Percentiles rank a stretch among this genome's conserved stretches.
Evolutionary conservation across 2,113 vertebrate species (phyloP).

Genomic region (Elaphurus davidianus): DNA sequence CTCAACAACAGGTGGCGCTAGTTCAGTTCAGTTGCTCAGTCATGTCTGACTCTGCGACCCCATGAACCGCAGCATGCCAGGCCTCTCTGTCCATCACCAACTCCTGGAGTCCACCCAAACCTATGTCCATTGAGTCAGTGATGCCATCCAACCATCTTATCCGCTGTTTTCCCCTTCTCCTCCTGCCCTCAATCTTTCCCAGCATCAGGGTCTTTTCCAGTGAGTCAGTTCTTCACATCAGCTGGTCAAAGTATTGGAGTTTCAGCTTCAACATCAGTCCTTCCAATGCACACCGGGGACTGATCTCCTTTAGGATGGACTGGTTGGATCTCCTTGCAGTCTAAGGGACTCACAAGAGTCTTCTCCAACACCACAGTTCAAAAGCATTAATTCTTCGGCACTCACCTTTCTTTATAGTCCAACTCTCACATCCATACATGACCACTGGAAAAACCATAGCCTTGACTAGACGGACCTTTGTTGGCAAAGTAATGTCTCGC

Average conservation of each 20-base stretch:
- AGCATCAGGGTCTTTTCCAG: background rate
- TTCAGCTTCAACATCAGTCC: background rate
- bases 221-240: background rate
- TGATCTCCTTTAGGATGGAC: background rate
- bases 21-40: background rate
- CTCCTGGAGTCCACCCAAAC: background rate
- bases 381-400: background rate
- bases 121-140: background rate
- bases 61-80: background rate
- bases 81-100: background rate
- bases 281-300: background rate
- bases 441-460: background rate
- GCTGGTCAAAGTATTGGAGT: background rate
- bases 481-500: background rate
- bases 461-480: background rate
- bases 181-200: background rate
- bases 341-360: background rate
- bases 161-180: background rate
- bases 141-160: background rate
- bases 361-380: background rate
- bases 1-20: background rate
- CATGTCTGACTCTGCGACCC: background rate
- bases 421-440: background rate
- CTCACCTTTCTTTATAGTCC: background rate
- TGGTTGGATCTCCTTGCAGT: background rate